Evolutionary conservation across 2,113 vertebrate genomes (phyloP).

Genomic region (Ptilorrhoa leucosticta): DNA sequence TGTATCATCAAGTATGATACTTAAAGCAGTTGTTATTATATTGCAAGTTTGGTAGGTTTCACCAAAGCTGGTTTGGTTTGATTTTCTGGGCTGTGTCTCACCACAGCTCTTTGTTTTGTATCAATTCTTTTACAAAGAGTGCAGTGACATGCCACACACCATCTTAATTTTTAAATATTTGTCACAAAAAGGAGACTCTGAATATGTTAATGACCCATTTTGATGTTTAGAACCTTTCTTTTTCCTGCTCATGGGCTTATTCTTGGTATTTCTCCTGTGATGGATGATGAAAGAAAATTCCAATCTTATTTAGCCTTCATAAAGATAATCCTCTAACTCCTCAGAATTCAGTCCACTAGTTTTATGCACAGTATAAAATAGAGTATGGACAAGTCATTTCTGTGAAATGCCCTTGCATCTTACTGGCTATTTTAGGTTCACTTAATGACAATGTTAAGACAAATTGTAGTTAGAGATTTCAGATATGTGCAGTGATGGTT

Average conservation of each 20-base stretch:
- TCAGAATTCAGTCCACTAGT: background rate
- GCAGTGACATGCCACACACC: background rate
- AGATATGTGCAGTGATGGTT: background rate
- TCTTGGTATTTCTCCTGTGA: background rate
- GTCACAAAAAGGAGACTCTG: background rate
- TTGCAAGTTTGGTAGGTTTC: background rate
- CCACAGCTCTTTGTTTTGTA: background rate
- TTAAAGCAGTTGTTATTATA: background rate
- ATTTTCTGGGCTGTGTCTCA: background rate
- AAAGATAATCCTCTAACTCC: background rate
- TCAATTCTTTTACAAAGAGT: background rate
- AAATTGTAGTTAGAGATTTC: background rate
- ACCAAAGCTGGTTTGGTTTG: background rate
- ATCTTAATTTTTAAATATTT: background rate
- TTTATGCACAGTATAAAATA: background rate
- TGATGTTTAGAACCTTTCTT: background rate
- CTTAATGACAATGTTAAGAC: background rate
- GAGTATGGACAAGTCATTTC: background rate
- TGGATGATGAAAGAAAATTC: background rate
- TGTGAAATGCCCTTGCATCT: background rate
- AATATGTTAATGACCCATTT: background rate
- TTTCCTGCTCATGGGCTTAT: background rate
- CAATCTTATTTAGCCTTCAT: background rate
- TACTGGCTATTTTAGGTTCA: background rate
- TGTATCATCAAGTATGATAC: no score